Evolutionary conservation across 2,797 vertebrate species (phyloP).

Genomic region (Gouania willdenowi): DNA sequence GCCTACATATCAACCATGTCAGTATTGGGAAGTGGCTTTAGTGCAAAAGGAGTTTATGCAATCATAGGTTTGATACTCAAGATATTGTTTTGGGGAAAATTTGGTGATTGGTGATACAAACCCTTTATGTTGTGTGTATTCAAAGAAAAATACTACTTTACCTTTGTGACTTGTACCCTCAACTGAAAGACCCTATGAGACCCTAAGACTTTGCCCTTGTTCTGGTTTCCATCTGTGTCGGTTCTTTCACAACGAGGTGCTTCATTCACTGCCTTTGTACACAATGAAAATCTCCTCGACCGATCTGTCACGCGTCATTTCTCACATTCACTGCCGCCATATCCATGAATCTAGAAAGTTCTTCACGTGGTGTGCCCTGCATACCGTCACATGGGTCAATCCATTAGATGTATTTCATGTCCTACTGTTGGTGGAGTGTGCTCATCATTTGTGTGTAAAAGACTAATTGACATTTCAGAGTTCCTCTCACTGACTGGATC

Average conservation of each 20-base stretch:
- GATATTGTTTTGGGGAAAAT: background rate
- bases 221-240: slow-evolving; percentile 7
- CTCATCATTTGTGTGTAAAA: slow-evolving; percentile 37
- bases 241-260: slow-evolving; percentile 29
- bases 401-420: slow-evolving; percentile 18
- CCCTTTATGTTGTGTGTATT: background rate
- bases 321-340: slow-evolving; percentile 38
- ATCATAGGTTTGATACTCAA: slow-evolving; percentile 14
- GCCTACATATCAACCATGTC: no score
- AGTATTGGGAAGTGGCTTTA: no score
- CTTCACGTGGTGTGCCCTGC: slow-evolving; percentile 4
- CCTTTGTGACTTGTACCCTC: no score
- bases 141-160: no score
- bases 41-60: slow-evolving; percentile 52
- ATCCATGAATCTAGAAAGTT: slow-evolving; percentile 5
- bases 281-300: background rate
- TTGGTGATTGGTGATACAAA: background rate
- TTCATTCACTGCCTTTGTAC: slow-evolving; percentile 40
- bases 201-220: slow-evolving; percentile 4
- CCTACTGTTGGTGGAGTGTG: slow-evolving; percentile 27
- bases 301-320: slow-evolving; percentile 14
- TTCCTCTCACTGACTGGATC: slow-evolving; percentile 36
- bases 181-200: no score
- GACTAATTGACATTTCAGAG: slow-evolving; percentile 51
- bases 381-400: slow-evolving; percentile 9